phyloP scores from a whole-genome alignment of 2,797 vertebrate species.

The Enteromius argenteus region DNA sequence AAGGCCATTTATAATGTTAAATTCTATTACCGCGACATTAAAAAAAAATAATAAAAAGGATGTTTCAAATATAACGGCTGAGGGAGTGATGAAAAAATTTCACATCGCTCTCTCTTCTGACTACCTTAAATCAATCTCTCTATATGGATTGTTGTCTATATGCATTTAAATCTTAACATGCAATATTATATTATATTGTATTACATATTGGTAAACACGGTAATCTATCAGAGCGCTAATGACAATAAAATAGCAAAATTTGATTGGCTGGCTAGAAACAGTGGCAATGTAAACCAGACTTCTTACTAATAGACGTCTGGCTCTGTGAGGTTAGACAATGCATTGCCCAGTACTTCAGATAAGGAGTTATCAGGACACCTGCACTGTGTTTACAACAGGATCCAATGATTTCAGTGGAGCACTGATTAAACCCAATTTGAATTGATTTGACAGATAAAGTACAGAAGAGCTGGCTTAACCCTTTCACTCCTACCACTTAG shows the following conservation, averaged over 20 bases:
- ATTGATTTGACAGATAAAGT: not conserved
- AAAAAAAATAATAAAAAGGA: too few species aligned
- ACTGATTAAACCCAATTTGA: not conserved
- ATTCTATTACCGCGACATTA: too few species aligned
- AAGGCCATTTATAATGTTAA: too few species aligned
- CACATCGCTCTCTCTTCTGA: too few species aligned
- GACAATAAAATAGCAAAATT: not conserved
- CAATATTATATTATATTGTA: not conserved
- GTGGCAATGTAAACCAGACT: not conserved
- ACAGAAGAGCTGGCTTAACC: not conserved
- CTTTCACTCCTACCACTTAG: not conserved
- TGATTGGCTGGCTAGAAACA: not conserved
- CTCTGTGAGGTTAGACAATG: not conserved
- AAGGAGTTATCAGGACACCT: conserved; percentile 2
- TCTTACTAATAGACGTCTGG: not conserved
- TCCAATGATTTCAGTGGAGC: not conserved
- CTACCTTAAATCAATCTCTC: too few species aligned
- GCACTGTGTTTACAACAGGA: not conserved
- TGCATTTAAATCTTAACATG: not conserved
- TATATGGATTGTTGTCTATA: too few species aligned
- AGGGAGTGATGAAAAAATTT: too few species aligned
- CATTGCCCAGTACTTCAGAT: not conserved
- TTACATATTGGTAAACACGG: not conserved
- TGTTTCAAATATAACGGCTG: too few species aligned
- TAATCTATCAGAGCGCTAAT: not conserved